Evolutionary conservation across 2,113 vertebrate species (phyloP), one percentile per base, ranked within the genome.

Genomic region (Trogon surrucura): DNA sequence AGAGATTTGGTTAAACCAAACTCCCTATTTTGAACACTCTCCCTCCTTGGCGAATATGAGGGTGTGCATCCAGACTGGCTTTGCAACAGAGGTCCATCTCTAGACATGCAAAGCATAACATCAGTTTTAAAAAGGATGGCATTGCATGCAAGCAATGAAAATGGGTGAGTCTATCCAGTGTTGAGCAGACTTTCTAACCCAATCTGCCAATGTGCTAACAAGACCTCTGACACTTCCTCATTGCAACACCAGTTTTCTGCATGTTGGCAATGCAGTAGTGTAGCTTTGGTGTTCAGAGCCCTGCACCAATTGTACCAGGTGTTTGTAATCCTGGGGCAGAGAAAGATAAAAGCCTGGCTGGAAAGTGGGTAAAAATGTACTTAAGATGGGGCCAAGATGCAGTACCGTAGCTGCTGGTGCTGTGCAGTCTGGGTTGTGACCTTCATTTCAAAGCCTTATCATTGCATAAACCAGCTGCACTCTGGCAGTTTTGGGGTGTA

Each of bases 401-500:
- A 91, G 73, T 32, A 65, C 65, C 8, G 1, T 80, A 65, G 90
- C 80, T 90, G 61, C 64, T 69, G 71, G 79, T 73, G 80, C 81
- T 80, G 48, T 48, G 53, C 69, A 84, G 19, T 12, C 54, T 80
- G 64, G 27, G 91, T 80, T 94, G 83, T 93, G 93, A 95, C 96
- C 95, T 97, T 95, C 90, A 56, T 61, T 93, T 88, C 62, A 94
- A 87, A 94, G 48, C 73, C 44, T 20, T 91, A 79, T 82, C 95
- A 27, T 16, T 89, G 89, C 72, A 86, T 47, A 67, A 94, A 80
- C 29, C 84, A 86, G 83, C 29, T 58, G 27, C 57, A 70, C 56
- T 80, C 73, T 80, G 72, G 56, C 88, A 94, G 89, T 81, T 89
- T 50, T 92, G 51, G 95, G 96, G 97, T 86, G 93, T 94, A 95